Base-by-base conservation (phyloP, 2,113 vertebrate species). In the Azemiops feae region DNA sequence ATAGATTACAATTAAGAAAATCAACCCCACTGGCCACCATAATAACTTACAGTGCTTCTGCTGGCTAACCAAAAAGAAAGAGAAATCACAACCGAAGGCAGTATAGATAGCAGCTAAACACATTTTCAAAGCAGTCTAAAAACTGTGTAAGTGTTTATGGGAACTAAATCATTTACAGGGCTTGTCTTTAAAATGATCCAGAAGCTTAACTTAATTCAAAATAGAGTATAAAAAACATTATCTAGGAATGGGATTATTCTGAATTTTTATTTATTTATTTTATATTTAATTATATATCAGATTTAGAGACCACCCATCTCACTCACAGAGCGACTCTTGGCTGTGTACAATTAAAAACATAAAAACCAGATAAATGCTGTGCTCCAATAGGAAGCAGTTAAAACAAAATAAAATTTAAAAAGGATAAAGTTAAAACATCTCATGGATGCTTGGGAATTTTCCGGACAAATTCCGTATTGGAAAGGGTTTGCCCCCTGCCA, bases 11-110 rank as follows among this genome's bases (percentile, higher is more conserved):
- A 39, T 81, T 81, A 81, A 39, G 34, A 81, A 81, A 81, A 43
- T 43, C 34, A 81, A 22, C 16, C 16, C 69, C n/a, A 22, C 1
- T 22, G 69, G 69, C 34, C 18, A 22, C 16, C 34, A 39, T 81
- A 39, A 81, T 81, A 81, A 81, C 6, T 81, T 7, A 39, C 14
- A 74, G 69, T 39, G 34, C 16, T 81, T 81, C 20, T 90, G 10
- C 18, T 90, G 45, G 9, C 30, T 74, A 74, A 50, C 22, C 53
- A 22, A 74, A 69, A 53, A 47, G 18, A 8, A 90, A 10, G 87
- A 69, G 30, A 94, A 96, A 92, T 88, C 23, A 16, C 2, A 39
- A 12, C 0, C 91, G 88, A 91, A 2, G 85, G 16, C 89, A 34
- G 57, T 91, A 60, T 0, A 18, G 0, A 91, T 53, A 91, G 47